Evolutionary conservation across 2,113 vertebrate species (phyloP), one percentile per base, ranked within the genome.

Genomic region (Clarias macrocephalus): DNA sequence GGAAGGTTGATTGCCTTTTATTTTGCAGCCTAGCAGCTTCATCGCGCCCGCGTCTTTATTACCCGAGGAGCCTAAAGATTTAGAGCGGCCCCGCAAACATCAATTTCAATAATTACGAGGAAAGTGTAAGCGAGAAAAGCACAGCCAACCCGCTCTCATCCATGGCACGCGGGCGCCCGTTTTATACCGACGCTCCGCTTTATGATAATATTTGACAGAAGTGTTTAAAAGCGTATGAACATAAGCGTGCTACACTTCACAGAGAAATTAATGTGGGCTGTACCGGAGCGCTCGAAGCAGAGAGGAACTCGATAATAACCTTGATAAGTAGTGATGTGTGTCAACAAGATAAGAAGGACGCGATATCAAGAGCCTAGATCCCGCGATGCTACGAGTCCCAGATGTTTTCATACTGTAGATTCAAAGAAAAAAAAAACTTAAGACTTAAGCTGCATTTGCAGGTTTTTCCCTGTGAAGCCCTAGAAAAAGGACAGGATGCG

Each of bases 1-100:
- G 91, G 92, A 94, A 93, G 92, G 93, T 93, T 94, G 93, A 95
- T 94, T 95, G 94, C 92, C 91, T 94, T 95, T 95, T 93, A 94
- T 95, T 95, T 93, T 90, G 90, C 91, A 90, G 91, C 90, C 91
- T 93, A 91, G 91, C 91, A 85, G 91, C 92, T 91, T 88, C 85
- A 82, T 90, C 90, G 91, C 91, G 88, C 93, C 90, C 73, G 83
- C 83, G 79, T 87, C 92, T 93, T 94, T 92, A 94, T 94, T 92
- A 94, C 92, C 89, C 89, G 88, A 90, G 92, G 89, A 94, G 94
- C 91, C 88, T 90, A 87, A 93, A 92, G 93, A 94, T 95, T 94
- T 93, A 93, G 87, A 92, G 93, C 89, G 87, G 87, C 81, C 89
- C 91, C 56, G 91, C 93, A 94, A 94, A 94, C 94, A 95, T 94